Conservation (phyloP, 2,113 vertebrate genomes). For the Trochalopteron elliotii region DNA sequence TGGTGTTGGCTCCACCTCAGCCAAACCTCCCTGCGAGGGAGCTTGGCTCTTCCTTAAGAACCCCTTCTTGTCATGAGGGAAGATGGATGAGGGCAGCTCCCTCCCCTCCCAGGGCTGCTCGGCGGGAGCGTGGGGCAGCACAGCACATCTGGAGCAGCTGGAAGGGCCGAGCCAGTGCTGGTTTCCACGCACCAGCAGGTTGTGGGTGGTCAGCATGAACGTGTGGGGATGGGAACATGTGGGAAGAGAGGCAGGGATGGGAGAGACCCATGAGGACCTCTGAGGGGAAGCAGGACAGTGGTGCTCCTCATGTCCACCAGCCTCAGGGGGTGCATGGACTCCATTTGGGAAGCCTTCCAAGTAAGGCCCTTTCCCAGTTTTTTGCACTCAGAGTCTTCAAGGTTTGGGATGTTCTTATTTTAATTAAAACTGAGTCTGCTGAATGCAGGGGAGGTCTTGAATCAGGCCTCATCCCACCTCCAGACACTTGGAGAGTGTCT, state of each 20-base stretch:
- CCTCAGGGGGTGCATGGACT: rapidly evolving
- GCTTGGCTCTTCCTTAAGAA: background rate
- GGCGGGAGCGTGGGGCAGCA: rapidly evolving
- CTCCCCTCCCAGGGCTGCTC: background rate
- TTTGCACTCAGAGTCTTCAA: background rate
- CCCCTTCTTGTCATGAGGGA: background rate
- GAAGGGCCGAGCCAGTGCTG: background rate
- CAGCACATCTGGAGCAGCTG: background rate
- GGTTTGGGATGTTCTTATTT: rapidly evolving
- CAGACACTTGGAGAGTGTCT: rapidly evolving
- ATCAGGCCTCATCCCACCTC: background rate
- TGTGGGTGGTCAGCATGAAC: background rate
- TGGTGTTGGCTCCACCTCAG: background rate
- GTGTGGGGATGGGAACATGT: rapidly evolving
- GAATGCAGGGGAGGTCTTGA: background rate
- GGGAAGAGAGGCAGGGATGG: background rate
- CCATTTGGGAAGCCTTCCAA: background rate
- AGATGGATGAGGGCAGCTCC: background rate
- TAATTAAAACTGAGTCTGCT: background rate
- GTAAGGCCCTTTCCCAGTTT: background rate
- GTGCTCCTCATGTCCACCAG: background rate
- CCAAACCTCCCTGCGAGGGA: background rate
- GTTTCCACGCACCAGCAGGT: background rate
- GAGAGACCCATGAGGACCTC: background rate
- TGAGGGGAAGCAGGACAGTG: rapidly evolving